Conservation (phyloP, 1,140 invertebrate species). For the Solenopsis fugax region DNA sequence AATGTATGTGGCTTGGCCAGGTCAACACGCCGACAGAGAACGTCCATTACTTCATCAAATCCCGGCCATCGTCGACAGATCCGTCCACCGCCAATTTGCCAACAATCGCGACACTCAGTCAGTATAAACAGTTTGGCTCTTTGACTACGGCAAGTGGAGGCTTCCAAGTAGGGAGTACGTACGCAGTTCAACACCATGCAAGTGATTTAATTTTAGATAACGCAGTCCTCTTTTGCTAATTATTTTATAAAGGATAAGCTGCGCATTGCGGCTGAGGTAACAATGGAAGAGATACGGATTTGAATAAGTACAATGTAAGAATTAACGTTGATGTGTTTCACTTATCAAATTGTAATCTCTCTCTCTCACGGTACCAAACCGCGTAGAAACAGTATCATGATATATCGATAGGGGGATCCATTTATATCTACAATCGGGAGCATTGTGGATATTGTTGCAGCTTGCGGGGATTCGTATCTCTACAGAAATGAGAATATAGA, state of each 20-base stretch:
- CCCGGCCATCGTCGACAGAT: constrained; percentile 82
- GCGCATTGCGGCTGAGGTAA: neutral
- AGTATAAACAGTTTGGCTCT: constrained; percentile 76
- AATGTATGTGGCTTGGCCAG: constrained; percentile 73
- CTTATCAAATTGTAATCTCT: neutral
- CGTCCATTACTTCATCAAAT: constrained; percentile 86
- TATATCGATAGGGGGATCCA: neutral
- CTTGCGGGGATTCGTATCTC: constrained; percentile 6
- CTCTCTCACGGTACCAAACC: neutral
- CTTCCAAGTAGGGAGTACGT: constrained; percentile 15
- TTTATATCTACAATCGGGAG: neutral
- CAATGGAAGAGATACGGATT: neutral
- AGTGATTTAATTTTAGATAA: neutral
- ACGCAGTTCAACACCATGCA: neutral
- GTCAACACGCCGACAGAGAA: constrained; percentile 84
- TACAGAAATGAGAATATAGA: constrained; percentile 36
- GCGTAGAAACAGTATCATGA: neutral
- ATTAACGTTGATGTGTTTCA: neutral
- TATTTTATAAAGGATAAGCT: neutral
- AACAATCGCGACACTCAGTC: constrained; percentile 79
- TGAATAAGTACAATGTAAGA: neutral
- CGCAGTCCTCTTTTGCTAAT: constrained; percentile 9
- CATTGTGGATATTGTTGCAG: neutral
- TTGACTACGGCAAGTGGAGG: constrained; percentile 66
- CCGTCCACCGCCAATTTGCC: constrained; percentile 83